These are phyloP conservation scores for Dicyrtoma fusca DNA, from an alignment of 2,888 invertebrate genomes.

Conservation along the genomic window DNA sequence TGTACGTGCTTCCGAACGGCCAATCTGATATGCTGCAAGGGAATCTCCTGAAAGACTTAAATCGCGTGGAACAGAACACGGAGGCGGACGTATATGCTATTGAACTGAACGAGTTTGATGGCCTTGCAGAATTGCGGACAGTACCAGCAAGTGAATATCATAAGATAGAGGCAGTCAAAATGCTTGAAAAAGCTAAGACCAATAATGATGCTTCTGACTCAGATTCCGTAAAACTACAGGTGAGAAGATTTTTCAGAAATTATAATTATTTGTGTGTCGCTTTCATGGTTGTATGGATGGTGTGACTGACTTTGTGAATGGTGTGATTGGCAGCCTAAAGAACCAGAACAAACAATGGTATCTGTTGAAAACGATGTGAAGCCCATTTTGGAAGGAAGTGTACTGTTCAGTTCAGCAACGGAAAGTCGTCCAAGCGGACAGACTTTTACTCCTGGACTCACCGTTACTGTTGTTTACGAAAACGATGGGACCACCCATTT, in stretches of 20 bases:
- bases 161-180: slow-evolving; percentile 15
- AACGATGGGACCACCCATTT: slow-evolving; percentile 34
- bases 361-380: background rate
- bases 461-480: slow-evolving; percentile 34
- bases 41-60: slow-evolving; percentile 15
- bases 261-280: background rate
- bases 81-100: slow-evolving; percentile 9
- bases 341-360: background rate
- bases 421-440: background rate
- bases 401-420: background rate
- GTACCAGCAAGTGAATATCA: slow-evolving; percentile 30
- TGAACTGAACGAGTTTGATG: slow-evolving; percentile 24
- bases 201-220: background rate
- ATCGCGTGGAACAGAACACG: slow-evolving; percentile 15
- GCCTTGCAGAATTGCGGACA: slow-evolving; percentile 34
- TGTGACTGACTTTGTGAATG: background rate
- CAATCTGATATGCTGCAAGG: slow-evolving; percentile 31
- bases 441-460: slow-evolving; percentile 2
- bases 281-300: background rate
- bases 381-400: background rate
- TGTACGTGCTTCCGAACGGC: slow-evolving; percentile 36
- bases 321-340: background rate
- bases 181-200: slow-evolving; percentile 22
- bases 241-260: background rate
- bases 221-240: background rate